A percentile compares a stretch with the other conserved stretches of the same genome.
phyloP scores from a whole-genome alignment of 1,140 invertebrate genomes.

The Cotesia glomerata region DNA sequence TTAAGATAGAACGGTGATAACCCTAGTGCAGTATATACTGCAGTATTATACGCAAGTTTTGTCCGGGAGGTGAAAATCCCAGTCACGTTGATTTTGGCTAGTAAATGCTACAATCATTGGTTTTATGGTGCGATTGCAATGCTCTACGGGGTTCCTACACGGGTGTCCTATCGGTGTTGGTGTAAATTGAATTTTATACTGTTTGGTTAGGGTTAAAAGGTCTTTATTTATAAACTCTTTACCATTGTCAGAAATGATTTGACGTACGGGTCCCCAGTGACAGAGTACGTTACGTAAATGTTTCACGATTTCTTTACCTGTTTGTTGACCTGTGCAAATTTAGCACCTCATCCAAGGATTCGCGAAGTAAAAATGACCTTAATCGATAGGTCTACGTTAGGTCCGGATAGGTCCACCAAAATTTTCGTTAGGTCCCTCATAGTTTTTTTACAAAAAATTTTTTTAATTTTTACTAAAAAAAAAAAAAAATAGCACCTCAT shows the following conservation, averaged over 20 bases:
- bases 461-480: too few species aligned
- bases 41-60: neutral
- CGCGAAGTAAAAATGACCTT: too few species aligned
- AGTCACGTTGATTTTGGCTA: neutral
- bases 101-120: neutral
- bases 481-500: too few species aligned
- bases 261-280: slow-evolving; percentile 17
- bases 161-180: slow-evolving; percentile 7
- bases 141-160: slow-evolving; percentile 21
- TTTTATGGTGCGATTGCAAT: slow-evolving; percentile 21
- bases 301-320: slow-evolving; percentile 15
- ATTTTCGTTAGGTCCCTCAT: too few species aligned
- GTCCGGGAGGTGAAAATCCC: neutral
- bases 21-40: neutral
- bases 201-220: neutral
- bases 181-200: neutral
- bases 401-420: too few species aligned
- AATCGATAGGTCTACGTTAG: too few species aligned
- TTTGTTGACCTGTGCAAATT: too few species aligned
- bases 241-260: slow-evolving; percentile 23
- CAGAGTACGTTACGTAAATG: slow-evolving; percentile 9
- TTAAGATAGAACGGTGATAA: neutral
- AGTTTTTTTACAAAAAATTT: too few species aligned
- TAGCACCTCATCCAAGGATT: too few species aligned
- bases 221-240: slow-evolving; percentile 23